Evolutionary conservation across 2,797 vertebrate species (phyloP), one percentile per base, ranked within the genome.

Genomic region (Lepilemur septentrionalis): DNA sequence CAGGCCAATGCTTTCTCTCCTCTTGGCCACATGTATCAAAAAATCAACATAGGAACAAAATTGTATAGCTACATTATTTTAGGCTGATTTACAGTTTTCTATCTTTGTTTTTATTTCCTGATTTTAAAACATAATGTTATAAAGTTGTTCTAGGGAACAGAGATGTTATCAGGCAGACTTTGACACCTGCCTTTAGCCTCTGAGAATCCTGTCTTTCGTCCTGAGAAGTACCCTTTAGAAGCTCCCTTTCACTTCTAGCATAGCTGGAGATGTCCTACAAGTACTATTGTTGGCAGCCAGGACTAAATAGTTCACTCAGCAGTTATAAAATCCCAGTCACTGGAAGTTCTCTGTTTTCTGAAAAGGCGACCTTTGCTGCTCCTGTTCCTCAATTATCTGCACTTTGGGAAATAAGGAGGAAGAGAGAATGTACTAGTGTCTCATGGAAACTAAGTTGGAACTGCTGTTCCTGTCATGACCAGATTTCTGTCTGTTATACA

Each of bases 21-120:
- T 61, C 65, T 65, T 92, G 73, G 55, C 43, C 79, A 86, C n/a
- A 38, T 91, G n/a, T 2, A 13, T 67, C 84, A n/a, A n/a, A n/a
- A n/a, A n/a, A n/a, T n/a, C n/a, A 18, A 38, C 23, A 48, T 13
- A 50, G 46, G 46, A 57, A n/a, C 38, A 38, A 78, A 90, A 73
- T 91, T 93, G 13, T 83, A 23, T 85, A 59, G 72, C 35, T 87
- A 18, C 25, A 13, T 93, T 90, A 78, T 90, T 88, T 92, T 93
- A 75, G 89, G 61, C 79, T 61, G 11, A 80, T n/a, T 78, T 82
- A 61, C 1, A 48, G 48, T 76, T 89, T 94, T 93, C 55, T 63
- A 22, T 32, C 0, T 38, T 46, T 83, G 5, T 81, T 88, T 92
- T 81, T 52, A 59, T 86, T 93, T 89, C 20, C 52, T 85, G 18